Percentiles rank a stretch among this genome's conserved stretches.
Evolutionary conservation across 2,888 invertebrate species (phyloP).

Genomic region (Pyrocoelia pectoralis): DNA sequence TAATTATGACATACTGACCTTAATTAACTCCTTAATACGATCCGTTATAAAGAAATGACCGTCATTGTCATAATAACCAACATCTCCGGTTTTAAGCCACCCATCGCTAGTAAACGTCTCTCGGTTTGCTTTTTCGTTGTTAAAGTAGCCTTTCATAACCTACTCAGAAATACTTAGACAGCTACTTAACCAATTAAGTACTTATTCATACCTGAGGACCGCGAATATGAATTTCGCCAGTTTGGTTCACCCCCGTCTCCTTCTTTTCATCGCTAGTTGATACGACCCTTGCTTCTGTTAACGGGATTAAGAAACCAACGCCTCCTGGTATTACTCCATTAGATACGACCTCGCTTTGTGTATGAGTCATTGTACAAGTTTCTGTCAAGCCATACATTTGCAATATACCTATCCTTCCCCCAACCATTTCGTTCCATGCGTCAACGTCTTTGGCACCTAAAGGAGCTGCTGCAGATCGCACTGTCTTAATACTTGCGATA

Average conservation of each 20-base stretch:
- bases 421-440: too few species aligned
- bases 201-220: conserved; percentile 76
- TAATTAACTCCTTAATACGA: conserved; percentile 84
- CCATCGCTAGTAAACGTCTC: conserved; percentile 70
- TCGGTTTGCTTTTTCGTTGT: conserved; percentile 76
- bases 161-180: conserved; percentile 65
- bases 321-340: conserved; percentile 29
- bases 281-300: conserved; percentile 71
- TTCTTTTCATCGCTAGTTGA: conserved; percentile 55
- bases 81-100: conserved; percentile 81
- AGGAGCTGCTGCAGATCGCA: too few species aligned
- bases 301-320: conserved; percentile 62
- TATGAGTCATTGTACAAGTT: conserved; percentile 62
- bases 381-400: conserved; percentile 66
- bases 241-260: conserved; percentile 52
- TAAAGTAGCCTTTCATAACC: conserved; percentile 81
- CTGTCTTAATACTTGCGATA: too few species aligned
- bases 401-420: too few species aligned
- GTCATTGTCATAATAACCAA: conserved; percentile 65
- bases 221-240: conserved; percentile 76
- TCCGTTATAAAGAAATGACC: conserved; percentile 76
- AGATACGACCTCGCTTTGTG: conserved; percentile 17
- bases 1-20: conserved; percentile 53
- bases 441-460: too few species aligned
- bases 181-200: too few species aligned